phyloP scores from a whole-genome alignment of 1,140 invertebrate species.

The Diachasmimorpha longicaudata region DNA sequence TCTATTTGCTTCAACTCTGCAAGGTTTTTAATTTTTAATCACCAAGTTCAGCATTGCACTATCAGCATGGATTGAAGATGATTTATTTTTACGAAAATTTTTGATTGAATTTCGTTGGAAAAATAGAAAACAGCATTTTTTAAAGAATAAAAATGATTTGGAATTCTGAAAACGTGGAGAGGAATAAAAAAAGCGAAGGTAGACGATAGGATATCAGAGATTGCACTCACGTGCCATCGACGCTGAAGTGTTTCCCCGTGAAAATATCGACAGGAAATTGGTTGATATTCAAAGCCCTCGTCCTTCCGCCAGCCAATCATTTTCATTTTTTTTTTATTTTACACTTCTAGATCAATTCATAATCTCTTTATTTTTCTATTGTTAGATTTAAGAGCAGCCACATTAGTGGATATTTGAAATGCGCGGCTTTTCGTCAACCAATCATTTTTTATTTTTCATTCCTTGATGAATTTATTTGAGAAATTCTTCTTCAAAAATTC shows the following conservation, averaged over 20 bases:
- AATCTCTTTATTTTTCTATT: neutral
- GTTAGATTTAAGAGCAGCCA: neutral
- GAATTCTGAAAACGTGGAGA: neutral
- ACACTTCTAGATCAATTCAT: neutral
- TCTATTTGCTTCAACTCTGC: neutral
- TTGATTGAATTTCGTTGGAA: too few relatives aligned
- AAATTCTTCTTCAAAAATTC: too few relatives aligned
- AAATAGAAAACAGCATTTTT: too few relatives aligned
- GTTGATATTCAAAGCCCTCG: slow-evolving; percentile 53
- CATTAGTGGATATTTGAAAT: too few relatives aligned
- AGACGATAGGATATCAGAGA: slow-evolving; percentile 43
- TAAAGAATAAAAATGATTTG: neutral
- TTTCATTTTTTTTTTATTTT: neutral
- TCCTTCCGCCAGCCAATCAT: slow-evolving; percentile 25
- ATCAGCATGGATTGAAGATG: neutral
- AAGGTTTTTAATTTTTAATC: neutral
- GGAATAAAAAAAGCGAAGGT: slow-evolving; percentile 21
- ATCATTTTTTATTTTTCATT: neutral
- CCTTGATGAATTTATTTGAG: too few relatives aligned
- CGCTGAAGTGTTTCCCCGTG: slow-evolving; percentile 45
- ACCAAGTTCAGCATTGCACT: too few relatives aligned
- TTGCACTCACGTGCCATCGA: slow-evolving; percentile 52
- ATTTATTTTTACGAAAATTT: too few relatives aligned
- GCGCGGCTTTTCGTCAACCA: too few relatives aligned
- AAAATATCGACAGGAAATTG: slow-evolving; percentile 56